A percentile compares a stretch with the other conserved stretches of the same genome.
phyloP scores from a whole-genome alignment of 2,113 vertebrate species.

The Felis catus region F.catus_Fca126_mat1.0 CM031427.1:15131001-15131500 shows the following conservation, averaged over 20 bases:
- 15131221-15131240: neutral
- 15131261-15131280: neutral
- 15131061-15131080: neutral
- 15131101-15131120: neutral
- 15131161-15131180: neutral
- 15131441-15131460: slow-evolving; percentile 6
- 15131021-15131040: neutral
- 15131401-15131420: neutral
- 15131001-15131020: neutral
- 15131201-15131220: neutral
- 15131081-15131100: neutral
- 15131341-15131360: neutral
- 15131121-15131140: neutral
- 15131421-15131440: neutral
- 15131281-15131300: neutral
- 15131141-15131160: neutral
- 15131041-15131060: neutral
- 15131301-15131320: neutral
- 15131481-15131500: neutral
- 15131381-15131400: neutral
- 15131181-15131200: neutral
- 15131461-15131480: neutral
- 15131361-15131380: neutral
- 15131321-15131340: neutral
- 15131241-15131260: neutral